Conservation (phyloP, 1,140 invertebrate species). For the Dreissena polymorpha region DNA sequence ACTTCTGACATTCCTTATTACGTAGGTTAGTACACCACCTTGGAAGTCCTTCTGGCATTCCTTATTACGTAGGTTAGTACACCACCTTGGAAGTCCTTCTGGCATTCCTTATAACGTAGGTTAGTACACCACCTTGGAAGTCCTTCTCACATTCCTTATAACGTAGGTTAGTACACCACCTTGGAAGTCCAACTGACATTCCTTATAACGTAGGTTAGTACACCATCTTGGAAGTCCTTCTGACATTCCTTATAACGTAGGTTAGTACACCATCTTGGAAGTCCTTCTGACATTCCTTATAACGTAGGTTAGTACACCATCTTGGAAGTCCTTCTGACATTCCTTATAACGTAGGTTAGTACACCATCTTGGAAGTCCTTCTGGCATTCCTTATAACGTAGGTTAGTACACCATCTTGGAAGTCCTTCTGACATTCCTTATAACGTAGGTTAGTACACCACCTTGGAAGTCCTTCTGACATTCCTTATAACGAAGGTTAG, state of each 20-base stretch:
- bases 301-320: background rate
- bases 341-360: conserved; percentile 92
- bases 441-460: background rate
- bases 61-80: conserved; percentile 93
- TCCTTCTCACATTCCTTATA: background rate
- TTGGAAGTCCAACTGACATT: conserved; percentile 85
- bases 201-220: conserved; percentile 94
- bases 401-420: conserved; percentile 59
- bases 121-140: conserved; percentile 45
- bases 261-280: conserved; percentile 56
- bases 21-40: background rate
- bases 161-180: background rate
- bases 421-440: background rate
- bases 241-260: conserved; percentile 80
- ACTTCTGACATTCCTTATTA: background rate
- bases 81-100: conserved; percentile 95
- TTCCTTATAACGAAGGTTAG: conserved; percentile 91
- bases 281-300: background rate
- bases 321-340: conserved; percentile 93
- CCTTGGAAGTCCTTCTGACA: conserved; percentile 92
- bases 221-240: conserved; percentile 95
- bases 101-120: conserved; percentile 79
- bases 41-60: conserved; percentile 86
- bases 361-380: conserved; percentile 96
- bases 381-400: conserved; percentile 80